Conservation (phyloP, 1,140 invertebrate species). For the Trichomalopsis sarcophagae region DNA sequence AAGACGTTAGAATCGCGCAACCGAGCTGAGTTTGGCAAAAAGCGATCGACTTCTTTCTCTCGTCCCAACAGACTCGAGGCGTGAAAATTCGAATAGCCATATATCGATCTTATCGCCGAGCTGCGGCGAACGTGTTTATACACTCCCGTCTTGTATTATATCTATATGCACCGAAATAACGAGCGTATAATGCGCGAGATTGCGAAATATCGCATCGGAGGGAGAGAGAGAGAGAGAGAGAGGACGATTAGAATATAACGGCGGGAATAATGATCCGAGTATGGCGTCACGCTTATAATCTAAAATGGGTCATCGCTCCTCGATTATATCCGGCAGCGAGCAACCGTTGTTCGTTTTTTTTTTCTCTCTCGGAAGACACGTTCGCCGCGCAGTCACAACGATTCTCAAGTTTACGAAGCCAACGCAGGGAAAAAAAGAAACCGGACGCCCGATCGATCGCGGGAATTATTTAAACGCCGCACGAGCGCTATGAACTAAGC, state of each 20-base stretch:
- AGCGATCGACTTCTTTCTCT: no score
- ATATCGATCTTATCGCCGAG: neutral
- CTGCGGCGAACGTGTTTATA: neutral
- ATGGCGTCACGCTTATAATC: neutral
- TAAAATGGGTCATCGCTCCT: slow-evolving; percentile 28
- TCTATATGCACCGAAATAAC: no score
- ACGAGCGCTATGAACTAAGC: neutral
- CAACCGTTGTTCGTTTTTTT: neutral
- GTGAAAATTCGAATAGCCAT: neutral
- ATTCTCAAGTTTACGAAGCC: neutral
- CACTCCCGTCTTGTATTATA: neutral
- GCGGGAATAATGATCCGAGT: neutral
- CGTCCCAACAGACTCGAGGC: no score
- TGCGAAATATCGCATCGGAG: neutral
- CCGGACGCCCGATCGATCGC: neutral
- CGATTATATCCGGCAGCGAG: neutral
- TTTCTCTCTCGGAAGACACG: neutral
- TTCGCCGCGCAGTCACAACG: no score
- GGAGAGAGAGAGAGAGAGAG: neutral
- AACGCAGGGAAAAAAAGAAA: neutral
- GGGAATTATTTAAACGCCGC: slow-evolving; percentile 34
- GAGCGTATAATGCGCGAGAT: neutral
- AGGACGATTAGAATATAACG: slow-evolving; percentile 4
- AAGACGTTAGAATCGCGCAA: no score
- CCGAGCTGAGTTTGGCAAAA: no score